Base-by-base conservation (phyloP, 2,797 vertebrate genomes). In the Dicrostonyx torquatus region DNA sequence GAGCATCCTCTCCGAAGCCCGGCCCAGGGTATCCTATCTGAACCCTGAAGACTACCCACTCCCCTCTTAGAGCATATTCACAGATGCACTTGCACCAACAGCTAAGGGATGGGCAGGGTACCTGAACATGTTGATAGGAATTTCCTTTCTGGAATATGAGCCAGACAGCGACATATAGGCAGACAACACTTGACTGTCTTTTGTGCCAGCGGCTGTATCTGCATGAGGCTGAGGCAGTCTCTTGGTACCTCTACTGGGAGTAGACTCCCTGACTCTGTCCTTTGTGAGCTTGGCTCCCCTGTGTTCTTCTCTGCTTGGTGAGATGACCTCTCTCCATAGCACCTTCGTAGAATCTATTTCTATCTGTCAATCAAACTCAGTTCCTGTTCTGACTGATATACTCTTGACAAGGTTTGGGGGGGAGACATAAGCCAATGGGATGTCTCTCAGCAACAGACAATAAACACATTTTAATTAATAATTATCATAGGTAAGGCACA, bases 401-500 rank as follows among this genome's bases (percentile, higher is more conserved):
- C 43, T 95, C 37, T 88, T 45, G 37, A 13, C 37, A 31, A 45
- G 48, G 75, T 45, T 94, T 86, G 14, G 15, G 29, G 15, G 29
- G 86, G 75, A 64, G 87, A 91, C 45, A 75, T 48, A 3, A 73
- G 53, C 29, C 73, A 72, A 53, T 37, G 77, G 29, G 85, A 77
- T 77, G 84, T 43, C 60, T 83, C 68, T 70, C 88, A 68, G 45
- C 48, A 43, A 70, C 6, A 84, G 48, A 9, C 18, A 72, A 22
- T 45, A 87, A 78, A 34, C 66, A 89, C 62, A 84, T 37, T 86
- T 90, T 92, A 64, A 60, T 91, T 84, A 93, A 70, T 79, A 87
- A 95, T 90, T 97, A 96, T 90, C 96, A 60, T 82, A 92, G 89
- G 45, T 70, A 91, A 89, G n/a, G 64, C 15, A 22, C 79, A 58